Base-by-base conservation (phyloP, 2,888 invertebrate species). In the Ditylenchus weischeri region DNA sequence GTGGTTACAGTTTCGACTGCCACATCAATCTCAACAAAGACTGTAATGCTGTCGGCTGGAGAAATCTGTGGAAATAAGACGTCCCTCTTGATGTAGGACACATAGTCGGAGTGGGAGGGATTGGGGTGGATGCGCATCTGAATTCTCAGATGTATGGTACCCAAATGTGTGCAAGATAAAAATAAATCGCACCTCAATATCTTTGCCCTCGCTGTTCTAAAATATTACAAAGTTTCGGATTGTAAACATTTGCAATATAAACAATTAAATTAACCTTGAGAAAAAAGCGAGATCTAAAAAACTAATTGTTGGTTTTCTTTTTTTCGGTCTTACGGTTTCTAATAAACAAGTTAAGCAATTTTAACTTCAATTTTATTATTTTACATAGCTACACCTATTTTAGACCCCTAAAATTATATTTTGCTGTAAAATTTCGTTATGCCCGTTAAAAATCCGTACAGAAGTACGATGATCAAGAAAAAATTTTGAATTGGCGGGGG, bases 1-100 rank as follows among this genome's bases (percentile, higher is more conserved):
- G 83, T 83, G 1, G 83, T 83, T 11, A 83, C 71, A 7, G 83
- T 83, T 69, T 83, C 83, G 15, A 83, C 83, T 19, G 83, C 83
- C 2, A 83, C 83, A 64, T 83, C 83, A 49, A 83, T 83, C 64
- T 83, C 83, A 59, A 83, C 83, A 60, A 77, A 74, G 5, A 83
- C 83, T 29, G 80, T 77, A 62, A 83, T 83, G 67, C 78, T 69
- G 68, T 83, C 83, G 51, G 79, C 76, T 11, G 83, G 82, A 66
- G 76, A 70, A 21, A 83, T 83, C 74, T 82, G 83, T 11, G 83
- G 83, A 66, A 83, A 83, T 13, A 83, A 77, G 1, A 83, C 80
- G 69, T 83, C 83, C 35, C 83, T 65, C 58, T 82, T 82, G 63
- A 82, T 82, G 69, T 82, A 83, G 38, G 80, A 80, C 23, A 83